Evolutionary conservation across 1,140 invertebrate genomes (phyloP), one percentile per base, ranked within the genome.

Genomic region (Euglossa dilemma): DNA sequence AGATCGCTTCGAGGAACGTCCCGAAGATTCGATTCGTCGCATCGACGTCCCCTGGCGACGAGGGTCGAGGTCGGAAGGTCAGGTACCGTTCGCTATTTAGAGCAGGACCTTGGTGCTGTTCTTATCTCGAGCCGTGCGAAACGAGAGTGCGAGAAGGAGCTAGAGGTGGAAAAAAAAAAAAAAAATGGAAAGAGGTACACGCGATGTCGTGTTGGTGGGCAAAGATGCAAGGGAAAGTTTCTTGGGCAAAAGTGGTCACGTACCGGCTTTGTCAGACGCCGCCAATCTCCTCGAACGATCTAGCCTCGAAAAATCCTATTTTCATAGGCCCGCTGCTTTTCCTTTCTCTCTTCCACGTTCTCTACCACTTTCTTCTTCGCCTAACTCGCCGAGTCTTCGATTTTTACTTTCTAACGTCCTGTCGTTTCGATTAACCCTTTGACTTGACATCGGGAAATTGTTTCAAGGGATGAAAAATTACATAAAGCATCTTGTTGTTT

Each of bases 241-340:
- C 75, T 57, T 50, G 56, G 72, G 59, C 66, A 84, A 74, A 85
- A 90, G 89, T 87, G 83, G 87, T 90, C 89, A 90, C 87, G 89
- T 90, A 90, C 84, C 36, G 70, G 76, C 89, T 90, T 90, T 89
- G 87, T 86, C 85, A 87, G 86, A 85, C 85, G 28, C 70, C 47
- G 74, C 73, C 75, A 86, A 86, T 86, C 86, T 79, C 45, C 70
- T 77, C 25, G 77, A 76, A 80, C 72, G 82, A 88, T 88, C 86
- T 88, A 84, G 77, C 86, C 86, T 86, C 81, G 76, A 86, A 77
- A 76, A 86, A 80, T 75, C 43, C 66, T 71, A 66, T 73, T 85
- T 81, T 80, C 75, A 50, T 71, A 61, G 54, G 52, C 72, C 57
- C 43, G 61, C 61, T 54, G 76, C 54, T 16, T 69, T 23, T 25